Conservation (phyloP, 2,888 invertebrate genomes). For the Sminthurides aquaticus region DNA sequence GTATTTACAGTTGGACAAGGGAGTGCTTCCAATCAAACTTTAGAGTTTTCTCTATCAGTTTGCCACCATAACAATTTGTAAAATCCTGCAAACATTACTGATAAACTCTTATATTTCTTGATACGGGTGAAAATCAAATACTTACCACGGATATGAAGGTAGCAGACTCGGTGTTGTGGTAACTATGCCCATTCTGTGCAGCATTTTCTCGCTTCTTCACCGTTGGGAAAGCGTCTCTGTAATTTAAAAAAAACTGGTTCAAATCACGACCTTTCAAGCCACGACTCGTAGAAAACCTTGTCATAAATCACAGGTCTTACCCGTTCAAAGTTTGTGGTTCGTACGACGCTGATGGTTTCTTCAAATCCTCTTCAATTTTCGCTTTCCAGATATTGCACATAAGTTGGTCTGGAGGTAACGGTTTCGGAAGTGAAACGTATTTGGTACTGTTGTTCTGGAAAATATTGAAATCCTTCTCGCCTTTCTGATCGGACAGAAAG, state of each 20-base stretch:
- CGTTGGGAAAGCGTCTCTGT: slow-evolving; percentile 36
- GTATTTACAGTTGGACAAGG: too few species aligned
- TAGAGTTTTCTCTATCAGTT: too few species aligned
- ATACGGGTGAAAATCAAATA: too few species aligned
- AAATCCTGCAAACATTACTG: too few species aligned
- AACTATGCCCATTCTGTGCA: slow-evolving; percentile 37
- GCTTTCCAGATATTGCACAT: slow-evolving; percentile 94
- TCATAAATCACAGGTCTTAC: too few species aligned
- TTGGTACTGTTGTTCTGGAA: slow-evolving; percentile 50
- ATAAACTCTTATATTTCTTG: too few species aligned
- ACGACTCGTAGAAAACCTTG: too few species aligned
- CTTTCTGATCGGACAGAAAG: slow-evolving; percentile 27
- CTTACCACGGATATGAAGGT: slow-evolving; percentile 72
- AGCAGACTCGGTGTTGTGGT: slow-evolving; percentile 47
- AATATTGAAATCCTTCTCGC: slow-evolving; percentile 47
- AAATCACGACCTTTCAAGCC: too few species aligned
- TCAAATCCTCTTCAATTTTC: slow-evolving; percentile 59
- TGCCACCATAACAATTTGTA: too few species aligned
- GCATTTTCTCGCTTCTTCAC: slow-evolving; percentile 41
- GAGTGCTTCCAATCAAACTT: too few species aligned
- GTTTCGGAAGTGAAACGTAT: slow-evolving; percentile 47
- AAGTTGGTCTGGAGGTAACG: slow-evolving; percentile 79
- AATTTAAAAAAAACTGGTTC: slow-evolving; percentile 4
- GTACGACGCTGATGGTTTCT: slow-evolving; percentile 44
- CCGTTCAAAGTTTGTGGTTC: slow-evolving; percentile 11